phyloP scores from a whole-genome alignment of 2,797 vertebrate species.

The Notamacropus eugenii region DNA sequence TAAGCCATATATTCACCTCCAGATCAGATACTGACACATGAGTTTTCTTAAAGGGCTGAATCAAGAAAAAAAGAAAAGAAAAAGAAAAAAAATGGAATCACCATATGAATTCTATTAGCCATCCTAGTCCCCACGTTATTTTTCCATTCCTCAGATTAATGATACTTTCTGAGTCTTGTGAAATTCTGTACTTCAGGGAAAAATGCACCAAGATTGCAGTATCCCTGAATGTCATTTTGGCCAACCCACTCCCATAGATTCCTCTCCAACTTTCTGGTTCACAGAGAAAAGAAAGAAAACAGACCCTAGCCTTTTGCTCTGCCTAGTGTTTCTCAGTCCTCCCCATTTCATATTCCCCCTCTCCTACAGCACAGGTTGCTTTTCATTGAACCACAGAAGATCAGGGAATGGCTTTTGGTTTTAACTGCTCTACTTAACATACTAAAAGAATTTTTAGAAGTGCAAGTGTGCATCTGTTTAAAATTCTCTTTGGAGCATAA shows the following conservation, averaged over 20 bases:
- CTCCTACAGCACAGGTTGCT: not conserved
- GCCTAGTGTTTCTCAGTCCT: not conserved
- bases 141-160: conserved; percentile 61
- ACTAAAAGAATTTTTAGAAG: not conserved
- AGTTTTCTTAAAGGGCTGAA: not conserved
- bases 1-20: conserved; percentile 8
- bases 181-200: conserved; percentile 67
- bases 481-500: not conserved
- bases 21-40: not conserved
- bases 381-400: not conserved
- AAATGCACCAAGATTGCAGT: conserved; percentile 68
- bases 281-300: not conserved
- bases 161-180: conserved; percentile 60
- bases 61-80: not conserved
- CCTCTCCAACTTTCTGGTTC: not conserved
- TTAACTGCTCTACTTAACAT: not conserved
- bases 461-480: not conserved
- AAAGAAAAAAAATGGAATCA: conserved; percentile 25
- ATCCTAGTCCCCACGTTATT: not conserved
- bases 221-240: not conserved
- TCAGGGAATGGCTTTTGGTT: not conserved
- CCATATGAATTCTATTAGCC: conserved; percentile 50
- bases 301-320: not conserved
- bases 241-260: not conserved
- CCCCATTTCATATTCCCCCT: fast-evolving